Evolutionary conservation across 2,797 vertebrate genomes (phyloP), one percentile per base, ranked within the genome.

Genomic region (Acipenser transmontanus): DNA sequence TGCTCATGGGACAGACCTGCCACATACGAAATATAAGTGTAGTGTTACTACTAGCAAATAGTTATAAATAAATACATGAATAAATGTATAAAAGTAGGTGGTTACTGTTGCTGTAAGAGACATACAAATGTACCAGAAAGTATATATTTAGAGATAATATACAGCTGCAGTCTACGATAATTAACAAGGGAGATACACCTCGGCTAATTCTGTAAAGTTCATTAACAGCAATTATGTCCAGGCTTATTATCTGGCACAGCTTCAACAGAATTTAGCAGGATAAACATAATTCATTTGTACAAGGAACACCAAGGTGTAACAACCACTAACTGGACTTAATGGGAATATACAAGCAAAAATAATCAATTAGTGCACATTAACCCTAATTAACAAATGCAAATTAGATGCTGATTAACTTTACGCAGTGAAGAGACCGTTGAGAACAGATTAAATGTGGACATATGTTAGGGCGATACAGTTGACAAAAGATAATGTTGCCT

Each of bases 1-100:
- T 98, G 97, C 79, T 99, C 95, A 0, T 99, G 96, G 74, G 91
- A 89, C 69, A 99, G 86, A 59, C 95, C 97, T 99, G 73, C 61
- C 72, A 72, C 71, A 76, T n/a, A 51, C 52, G 14, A 20, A 7
- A 34, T 14, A 47, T 12, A 7, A 1, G n/a, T 60, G 20, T 9
- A 34, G 13, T 52, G 8, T 52, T 8, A 52, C 1, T 52, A 8
- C 50, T 12, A 8, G 4, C 7, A 52, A 52, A 52, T 51, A 51
- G 8, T 12, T 52, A 52, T 0, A 8, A 8, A 8, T 52, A 8
- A 49, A 56, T 47, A 65, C n/a, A 5, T 65, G 49, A 63, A 49
- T 8, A 54, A 54, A 64, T 13, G 13, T 14, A 13, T 8, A 6
- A 34, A 7, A 48, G 20, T 54, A 34, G 34, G 4, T 34, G 2